Evolutionary conservation across 2,113 vertebrate genomes (phyloP).

Genomic region (Theristicus caerulescens): DNA sequence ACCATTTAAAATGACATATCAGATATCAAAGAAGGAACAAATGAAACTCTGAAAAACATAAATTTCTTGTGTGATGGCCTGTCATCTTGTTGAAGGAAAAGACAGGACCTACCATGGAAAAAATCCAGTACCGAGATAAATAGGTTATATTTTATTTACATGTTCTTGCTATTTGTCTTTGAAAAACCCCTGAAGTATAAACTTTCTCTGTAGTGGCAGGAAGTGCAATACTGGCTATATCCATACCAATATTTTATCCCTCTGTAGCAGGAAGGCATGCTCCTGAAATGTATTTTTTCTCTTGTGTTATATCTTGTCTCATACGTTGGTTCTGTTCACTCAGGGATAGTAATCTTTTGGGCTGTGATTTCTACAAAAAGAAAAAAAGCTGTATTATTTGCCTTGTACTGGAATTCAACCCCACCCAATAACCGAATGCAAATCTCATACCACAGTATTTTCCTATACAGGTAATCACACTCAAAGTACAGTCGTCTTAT

Average conservation of each 20-base stretch:
- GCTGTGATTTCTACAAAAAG: background rate
- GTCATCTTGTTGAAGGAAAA: slow-evolving; percentile 10
- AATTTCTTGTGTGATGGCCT: background rate
- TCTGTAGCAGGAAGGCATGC: background rate
- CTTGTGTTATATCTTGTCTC: background rate
- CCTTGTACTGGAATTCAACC: background rate
- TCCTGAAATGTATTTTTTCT: background rate
- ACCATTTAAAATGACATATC: background rate
- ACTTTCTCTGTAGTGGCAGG: background rate
- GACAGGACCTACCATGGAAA: background rate
- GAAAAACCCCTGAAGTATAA: background rate
- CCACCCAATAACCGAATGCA: background rate
- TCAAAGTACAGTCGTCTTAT: background rate
- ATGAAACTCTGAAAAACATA: background rate
- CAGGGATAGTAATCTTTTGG: background rate
- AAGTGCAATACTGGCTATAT: background rate
- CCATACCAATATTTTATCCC: background rate
- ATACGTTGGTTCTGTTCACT: background rate
- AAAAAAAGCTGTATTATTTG: background rate
- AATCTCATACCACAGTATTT: background rate
- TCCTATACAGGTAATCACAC: background rate
- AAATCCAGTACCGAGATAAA: background rate
- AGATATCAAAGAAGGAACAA: background rate
- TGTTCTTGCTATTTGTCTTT: background rate
- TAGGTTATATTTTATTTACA: background rate